These are phyloP conservation scores for Adelosebastes latens DNA, from an alignment of 2,797 vertebrate species.

Conservation along the genomic window DNA sequence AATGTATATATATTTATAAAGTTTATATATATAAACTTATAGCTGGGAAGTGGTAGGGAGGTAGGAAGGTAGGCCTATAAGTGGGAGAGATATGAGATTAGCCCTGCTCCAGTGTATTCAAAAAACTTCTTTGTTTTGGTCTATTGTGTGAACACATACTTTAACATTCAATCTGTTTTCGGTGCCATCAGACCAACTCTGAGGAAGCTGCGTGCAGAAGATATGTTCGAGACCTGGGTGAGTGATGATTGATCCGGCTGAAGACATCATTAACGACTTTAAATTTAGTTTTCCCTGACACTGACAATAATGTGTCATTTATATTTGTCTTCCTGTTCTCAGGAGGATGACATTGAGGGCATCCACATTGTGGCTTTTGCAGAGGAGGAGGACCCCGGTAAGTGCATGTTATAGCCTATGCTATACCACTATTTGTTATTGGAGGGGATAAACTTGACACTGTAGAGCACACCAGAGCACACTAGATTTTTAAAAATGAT, in stretches of 20 bases:
- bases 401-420: conserved; percentile 1
- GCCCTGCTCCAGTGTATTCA: not conserved
- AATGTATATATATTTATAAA: no score
- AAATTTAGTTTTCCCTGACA: not conserved
- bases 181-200: conserved; percentile 89
- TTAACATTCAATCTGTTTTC: conserved; percentile 3
- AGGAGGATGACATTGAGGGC: conserved; percentile 97
- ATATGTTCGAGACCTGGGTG: conserved; percentile 99
- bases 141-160: not conserved
- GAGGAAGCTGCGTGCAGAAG: conserved; percentile 92
- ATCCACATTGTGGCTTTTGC: conserved; percentile 98
- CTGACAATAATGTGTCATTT: not conserved
- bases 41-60: no score
- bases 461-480: not conserved
- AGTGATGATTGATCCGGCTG: conserved; percentile 55
- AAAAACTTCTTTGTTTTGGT: not conserved
- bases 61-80: no score
- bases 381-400: conserved; percentile 97
- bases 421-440: not conserved
- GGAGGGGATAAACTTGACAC: not conserved
- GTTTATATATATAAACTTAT: no score
- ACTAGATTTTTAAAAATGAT: no score
- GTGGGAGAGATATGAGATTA: no score
- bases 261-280: not conserved
- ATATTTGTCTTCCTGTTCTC: conserved; percentile 13